phyloP scores from a whole-genome alignment of 2,113 vertebrate species.

The Lagopus muta region DNA sequence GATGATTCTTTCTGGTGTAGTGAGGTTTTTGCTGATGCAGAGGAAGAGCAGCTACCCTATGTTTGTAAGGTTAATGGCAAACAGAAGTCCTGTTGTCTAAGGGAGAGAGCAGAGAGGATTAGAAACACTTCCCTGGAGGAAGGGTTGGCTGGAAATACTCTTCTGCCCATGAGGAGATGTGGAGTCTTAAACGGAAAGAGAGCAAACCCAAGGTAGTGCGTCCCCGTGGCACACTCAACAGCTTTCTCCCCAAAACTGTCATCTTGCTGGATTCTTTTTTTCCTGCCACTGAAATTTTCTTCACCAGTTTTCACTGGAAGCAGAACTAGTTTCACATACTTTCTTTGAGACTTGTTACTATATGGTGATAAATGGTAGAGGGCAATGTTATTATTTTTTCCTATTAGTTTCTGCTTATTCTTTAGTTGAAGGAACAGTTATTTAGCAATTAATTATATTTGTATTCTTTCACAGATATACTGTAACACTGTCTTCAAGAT shows the following conservation, averaged over 20 bases:
- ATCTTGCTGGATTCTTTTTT: not conserved
- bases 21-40: not conserved
- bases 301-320: not conserved
- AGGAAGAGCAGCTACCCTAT: not conserved
- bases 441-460: not conserved
- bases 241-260: not conserved
- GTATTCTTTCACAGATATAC: not conserved
- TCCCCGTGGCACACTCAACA: not conserved
- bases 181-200: not conserved
- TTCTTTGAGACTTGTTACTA: not conserved
- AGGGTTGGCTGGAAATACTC: not conserved
- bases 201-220: not conserved
- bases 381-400: not conserved
- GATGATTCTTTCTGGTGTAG: not conserved
- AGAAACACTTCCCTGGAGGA: too few species aligned
- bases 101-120: not conserved
- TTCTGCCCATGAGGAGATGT: fast-evolving
- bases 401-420: not conserved
- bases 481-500: not conserved
- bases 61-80: not conserved
- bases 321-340: not conserved
- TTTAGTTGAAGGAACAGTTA: not conserved
- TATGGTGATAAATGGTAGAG: not conserved
- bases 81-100: not conserved
- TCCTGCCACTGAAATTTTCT: not conserved